Percentiles rank a stretch among this genome's conserved stretches.
These are phyloP conservation scores for Cichladusa arquata DNA, from an alignment of 2,113 vertebrate species.

Conservation along the genomic window DNA sequence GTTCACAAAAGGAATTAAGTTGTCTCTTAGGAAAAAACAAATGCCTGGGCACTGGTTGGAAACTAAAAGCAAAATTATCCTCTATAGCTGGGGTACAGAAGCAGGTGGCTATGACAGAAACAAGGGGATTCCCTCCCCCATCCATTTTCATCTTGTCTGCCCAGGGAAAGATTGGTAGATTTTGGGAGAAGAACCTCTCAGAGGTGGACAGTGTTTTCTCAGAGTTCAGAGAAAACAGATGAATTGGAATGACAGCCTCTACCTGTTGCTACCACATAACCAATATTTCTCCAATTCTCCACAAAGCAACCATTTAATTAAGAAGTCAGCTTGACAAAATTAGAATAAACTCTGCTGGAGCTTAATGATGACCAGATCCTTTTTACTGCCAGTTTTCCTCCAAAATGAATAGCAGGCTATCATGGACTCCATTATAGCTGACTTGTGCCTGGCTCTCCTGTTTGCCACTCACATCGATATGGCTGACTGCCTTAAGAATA, in stretches of 20 bases:
- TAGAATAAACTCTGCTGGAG: not conserved
- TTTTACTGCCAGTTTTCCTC: slow-evolving; percentile 6
- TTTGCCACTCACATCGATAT: not conserved
- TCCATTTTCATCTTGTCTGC: not conserved
- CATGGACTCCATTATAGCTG: not conserved
- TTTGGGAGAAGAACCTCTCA: not conserved
- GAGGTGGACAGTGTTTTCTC: not conserved
- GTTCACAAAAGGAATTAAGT: not conserved
- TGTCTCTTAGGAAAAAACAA: not conserved
- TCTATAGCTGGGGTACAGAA: not conserved
- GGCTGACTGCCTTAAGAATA: not conserved
- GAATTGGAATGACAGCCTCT: not conserved
- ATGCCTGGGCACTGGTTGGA: not conserved
- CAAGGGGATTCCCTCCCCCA: not conserved
- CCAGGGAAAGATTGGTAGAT: not conserved
- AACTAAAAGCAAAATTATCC: not conserved
- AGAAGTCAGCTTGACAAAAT: not conserved
- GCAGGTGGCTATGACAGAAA: fast-evolving
- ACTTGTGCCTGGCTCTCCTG: not conserved
- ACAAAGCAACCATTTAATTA: slow-evolving; percentile 11
- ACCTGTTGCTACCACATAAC: not conserved
- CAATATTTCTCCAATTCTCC: not conserved
- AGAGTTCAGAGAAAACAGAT: not conserved
- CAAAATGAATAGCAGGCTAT: not conserved
- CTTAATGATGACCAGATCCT: slow-evolving; percentile 1